Base-by-base conservation (phyloP, 2,797 vertebrate genomes). In the Picus viridis region DNA sequence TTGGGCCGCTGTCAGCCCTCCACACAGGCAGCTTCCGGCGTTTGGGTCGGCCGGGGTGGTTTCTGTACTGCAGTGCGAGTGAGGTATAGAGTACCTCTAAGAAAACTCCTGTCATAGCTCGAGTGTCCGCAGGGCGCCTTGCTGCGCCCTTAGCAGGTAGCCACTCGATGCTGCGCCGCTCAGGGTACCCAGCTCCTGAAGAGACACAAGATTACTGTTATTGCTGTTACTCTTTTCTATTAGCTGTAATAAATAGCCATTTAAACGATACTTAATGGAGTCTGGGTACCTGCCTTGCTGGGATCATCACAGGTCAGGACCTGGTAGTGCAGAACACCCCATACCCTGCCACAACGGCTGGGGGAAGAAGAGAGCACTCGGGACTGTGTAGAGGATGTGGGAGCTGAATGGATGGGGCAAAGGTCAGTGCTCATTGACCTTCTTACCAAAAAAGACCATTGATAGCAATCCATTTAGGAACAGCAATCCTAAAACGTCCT, bases 121-220 rank as follows among this genome's bases (percentile, higher is more conserved):
- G n/a, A n/a, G n/a, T n/a, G n/a, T n/a, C n/a, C 41, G 2, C 56
- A 17, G 43, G 3, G 30, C 34, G n/a, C n/a, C 24, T 16, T 63
- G 49, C 67, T 58, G 57, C 23, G 3, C 24, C 16, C 22, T 36
- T 22, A 14, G 41, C 47, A 23, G 45, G 1, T 0, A 2, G 56
- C 36, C 24, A 1, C 23, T 11, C 27, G 3, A 1, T 32, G 30
- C 76, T 53, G 81, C 53, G 7, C 29, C n/a, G 67, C 16, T 27
- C 18, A 0, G 32, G 6, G 18, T 18, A 56, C 30, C 24, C 45
- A 13, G 29, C 8, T 3, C 16, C 73, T 39, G 22, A 27, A 34
- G 29, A 53, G 63, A 12, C 3, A 1, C 16, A 9, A 29, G 47
- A 6, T 12, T 6, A 3, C 32, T 24, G 2, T 1, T 11, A 2